These are phyloP conservation scores for Prinia subflava DNA, from an alignment of 2,113 vertebrate species.

Conservation along the genomic window DNA sequence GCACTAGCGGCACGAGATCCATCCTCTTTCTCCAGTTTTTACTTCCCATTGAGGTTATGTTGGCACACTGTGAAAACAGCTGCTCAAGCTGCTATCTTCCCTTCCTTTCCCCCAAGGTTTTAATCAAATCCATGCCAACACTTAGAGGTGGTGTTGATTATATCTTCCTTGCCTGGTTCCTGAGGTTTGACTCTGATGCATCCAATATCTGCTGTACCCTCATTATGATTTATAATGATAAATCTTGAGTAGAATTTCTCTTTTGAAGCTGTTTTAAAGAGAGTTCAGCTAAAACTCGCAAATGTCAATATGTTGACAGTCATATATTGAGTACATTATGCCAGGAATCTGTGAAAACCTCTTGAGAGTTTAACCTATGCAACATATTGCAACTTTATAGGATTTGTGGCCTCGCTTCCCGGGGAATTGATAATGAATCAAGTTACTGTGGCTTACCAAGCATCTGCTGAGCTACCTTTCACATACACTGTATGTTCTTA, in stretches of 20 bases:
- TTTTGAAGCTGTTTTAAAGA: neutral
- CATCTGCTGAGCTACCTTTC: neutral
- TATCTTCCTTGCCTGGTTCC: neutral
- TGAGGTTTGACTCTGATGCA: neutral
- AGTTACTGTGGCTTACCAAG: neutral
- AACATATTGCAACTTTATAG: neutral
- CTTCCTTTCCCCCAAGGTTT: neutral
- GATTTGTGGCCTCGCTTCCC: neutral
- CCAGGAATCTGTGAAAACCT: neutral
- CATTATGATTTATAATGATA: neutral
- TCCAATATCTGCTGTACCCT: neutral
- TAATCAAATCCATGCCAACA: neutral
- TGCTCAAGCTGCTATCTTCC: neutral
- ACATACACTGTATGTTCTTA: neutral
- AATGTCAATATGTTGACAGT: neutral
- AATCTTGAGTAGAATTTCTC: neutral
- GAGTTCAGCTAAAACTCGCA: neutral
- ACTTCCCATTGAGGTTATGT: neutral
- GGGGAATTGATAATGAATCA: neutral
- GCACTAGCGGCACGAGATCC: fast-evolving
- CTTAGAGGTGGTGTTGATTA: neutral
- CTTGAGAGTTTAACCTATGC: neutral
- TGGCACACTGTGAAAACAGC: neutral
- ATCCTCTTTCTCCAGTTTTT: neutral
- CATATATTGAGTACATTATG: neutral